Percentiles rank a stretch among this genome's conserved stretches.
Conservation (phyloP, 2,888 invertebrate species). For the Scaptomyza flava region DNA sequence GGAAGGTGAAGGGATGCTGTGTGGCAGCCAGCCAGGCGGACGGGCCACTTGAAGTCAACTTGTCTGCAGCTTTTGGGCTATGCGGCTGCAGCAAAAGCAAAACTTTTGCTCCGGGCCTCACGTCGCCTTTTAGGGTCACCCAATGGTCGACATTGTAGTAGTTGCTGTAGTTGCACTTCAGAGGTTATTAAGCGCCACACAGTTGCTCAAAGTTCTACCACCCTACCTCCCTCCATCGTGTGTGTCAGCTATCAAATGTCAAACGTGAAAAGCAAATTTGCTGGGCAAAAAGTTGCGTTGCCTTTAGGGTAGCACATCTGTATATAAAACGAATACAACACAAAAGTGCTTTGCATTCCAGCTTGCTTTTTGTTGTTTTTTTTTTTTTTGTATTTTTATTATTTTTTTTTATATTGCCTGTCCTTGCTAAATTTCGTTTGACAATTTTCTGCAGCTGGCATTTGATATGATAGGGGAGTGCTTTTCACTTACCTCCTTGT, state of each 20-base stretch:
- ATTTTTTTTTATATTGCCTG: slow-evolving; percentile 12
- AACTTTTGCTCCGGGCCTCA: slow-evolving; percentile 43
- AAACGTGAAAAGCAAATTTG: slow-evolving; percentile 57
- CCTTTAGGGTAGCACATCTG: not conserved
- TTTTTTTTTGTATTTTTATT: not conserved
- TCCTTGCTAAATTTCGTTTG: slow-evolving; percentile 17
- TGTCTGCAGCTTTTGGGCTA: slow-evolving; percentile 51
- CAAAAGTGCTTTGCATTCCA: slow-evolving; percentile 2
- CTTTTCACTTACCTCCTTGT: slow-evolving; percentile 80
- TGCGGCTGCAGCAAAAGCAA: slow-evolving; percentile 49
- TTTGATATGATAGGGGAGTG: slow-evolving; percentile 24
- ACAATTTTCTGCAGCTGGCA: slow-evolving; percentile 22
- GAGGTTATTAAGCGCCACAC: slow-evolving; percentile 54
- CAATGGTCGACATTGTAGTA: slow-evolving; percentile 50
- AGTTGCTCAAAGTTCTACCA: slow-evolving; percentile 36
- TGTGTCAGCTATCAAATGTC: slow-evolving; percentile 69
- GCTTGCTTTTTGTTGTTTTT: slow-evolving; percentile 3
- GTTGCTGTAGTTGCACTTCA: slow-evolving; percentile 40
- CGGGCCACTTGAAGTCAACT: slow-evolving; percentile 59
- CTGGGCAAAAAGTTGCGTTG: slow-evolving; percentile 28
- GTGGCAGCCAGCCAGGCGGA: slow-evolving; percentile 32
- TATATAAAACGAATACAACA: not conserved
- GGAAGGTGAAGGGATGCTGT: not conserved
- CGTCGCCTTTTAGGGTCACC: slow-evolving; percentile 62
- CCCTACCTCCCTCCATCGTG: not conserved